These are phyloP conservation scores for Darevskia nairensis DNA, from an alignment of 2,797 vertebrate genomes.

Conservation along the genomic window DNA sequence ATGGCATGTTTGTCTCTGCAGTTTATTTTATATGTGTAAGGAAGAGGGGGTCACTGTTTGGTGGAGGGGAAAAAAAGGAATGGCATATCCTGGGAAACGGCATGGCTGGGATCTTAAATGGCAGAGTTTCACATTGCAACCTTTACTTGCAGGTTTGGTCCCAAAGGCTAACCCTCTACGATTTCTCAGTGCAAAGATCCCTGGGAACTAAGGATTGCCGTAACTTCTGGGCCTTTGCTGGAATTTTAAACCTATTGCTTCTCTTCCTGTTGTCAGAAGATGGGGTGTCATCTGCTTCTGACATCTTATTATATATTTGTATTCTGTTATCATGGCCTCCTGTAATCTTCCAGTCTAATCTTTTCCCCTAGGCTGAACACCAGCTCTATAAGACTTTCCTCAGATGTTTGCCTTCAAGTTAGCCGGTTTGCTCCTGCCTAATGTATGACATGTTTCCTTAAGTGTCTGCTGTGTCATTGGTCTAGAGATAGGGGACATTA, in stretches of 20 bases:
- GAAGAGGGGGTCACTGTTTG: too few species aligned
- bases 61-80: too few species aligned
- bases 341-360: not conserved
- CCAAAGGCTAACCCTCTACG: not conserved
- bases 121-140: not conserved
- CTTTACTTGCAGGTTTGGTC: not conserved
- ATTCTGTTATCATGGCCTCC: not conserved
- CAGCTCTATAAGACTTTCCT: not conserved
- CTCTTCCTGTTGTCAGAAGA: not conserved
- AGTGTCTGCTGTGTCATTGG: constrained; percentile 21
- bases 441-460: constrained; percentile 25
- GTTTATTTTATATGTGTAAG: too few species aligned
- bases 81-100: too few species aligned
- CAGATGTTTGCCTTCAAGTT: constrained; percentile 13
- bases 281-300: not conserved
- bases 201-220: not conserved
- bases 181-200: not conserved
- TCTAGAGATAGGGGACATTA: constrained; percentile 33
- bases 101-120: too few species aligned
- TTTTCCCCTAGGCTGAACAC: constrained; percentile 5
- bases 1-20: too few species aligned
- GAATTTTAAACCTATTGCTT: not conserved
- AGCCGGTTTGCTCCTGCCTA: not conserved
- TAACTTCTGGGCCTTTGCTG: not conserved
- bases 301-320: constrained; percentile 5